Conservation (phyloP, 2,113 vertebrate genomes). For the Myodes glareolus region DNA sequence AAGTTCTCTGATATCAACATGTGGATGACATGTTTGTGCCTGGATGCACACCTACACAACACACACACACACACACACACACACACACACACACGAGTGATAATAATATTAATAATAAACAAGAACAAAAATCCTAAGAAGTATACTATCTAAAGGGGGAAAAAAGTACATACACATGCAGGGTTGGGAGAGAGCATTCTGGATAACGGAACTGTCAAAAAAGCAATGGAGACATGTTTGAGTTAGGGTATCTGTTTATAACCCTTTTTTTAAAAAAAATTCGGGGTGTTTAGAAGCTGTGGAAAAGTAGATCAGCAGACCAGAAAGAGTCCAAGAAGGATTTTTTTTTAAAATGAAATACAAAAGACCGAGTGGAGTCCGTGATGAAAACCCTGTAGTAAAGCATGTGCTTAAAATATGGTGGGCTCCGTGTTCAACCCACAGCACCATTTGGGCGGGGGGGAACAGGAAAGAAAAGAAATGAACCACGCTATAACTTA, state of each 20-base stretch:
- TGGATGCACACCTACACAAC: background rate
- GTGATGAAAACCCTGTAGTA: background rate
- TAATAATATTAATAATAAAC: background rate
- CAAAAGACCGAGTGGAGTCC: too few relatives aligned
- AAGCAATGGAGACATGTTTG: background rate
- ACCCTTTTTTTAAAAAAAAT: background rate
- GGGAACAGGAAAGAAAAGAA: background rate
- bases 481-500: background rate
- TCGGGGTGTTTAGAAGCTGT: background rate
- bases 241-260: background rate
- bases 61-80: background rate
- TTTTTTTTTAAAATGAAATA: background rate
- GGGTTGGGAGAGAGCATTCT: background rate
- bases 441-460: too few relatives aligned
- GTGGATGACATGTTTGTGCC: background rate
- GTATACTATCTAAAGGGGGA: background rate
- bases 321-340: background rate
- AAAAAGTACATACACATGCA: background rate
- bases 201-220: background rate
- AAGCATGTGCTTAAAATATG: background rate
- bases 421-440: background rate
- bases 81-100: background rate
- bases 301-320: background rate
- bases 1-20: background rate
- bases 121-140: background rate